Conservation (phyloP, 2,113 vertebrate genomes). For the Strigops habroptila region DNA sequence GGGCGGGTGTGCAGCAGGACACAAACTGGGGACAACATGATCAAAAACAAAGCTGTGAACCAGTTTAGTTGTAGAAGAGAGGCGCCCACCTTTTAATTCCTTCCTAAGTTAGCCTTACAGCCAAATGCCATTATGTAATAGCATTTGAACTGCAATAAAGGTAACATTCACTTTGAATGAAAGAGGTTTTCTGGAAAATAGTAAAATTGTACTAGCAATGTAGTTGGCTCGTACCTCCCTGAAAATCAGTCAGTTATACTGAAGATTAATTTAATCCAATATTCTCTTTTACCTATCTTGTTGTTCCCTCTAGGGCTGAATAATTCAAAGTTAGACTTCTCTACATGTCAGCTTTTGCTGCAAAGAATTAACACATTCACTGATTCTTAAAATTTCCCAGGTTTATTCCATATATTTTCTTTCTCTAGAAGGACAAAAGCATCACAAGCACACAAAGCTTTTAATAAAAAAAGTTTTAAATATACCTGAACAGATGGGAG, state of each 20-base stretch:
- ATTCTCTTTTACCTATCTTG: background rate
- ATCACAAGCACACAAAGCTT: background rate
- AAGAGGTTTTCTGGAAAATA: background rate
- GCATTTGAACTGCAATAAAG: background rate
- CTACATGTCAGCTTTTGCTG: background rate
- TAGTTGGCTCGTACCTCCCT: background rate
- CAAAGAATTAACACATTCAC: background rate
- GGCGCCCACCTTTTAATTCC: background rate
- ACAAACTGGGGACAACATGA: background rate
- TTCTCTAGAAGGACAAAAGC: background rate
- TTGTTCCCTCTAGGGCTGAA: background rate
- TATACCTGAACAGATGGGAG: background rate
- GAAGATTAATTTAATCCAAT: conserved; percentile 8
- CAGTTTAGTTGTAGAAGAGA: background rate
- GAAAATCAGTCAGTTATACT: conserved; percentile 6
- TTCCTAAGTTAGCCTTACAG: background rate
- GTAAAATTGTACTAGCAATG: background rate
- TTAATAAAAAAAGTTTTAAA: background rate
- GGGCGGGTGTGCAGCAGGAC: background rate
- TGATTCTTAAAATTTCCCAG: background rate
- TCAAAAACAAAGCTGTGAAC: conserved; percentile 10
- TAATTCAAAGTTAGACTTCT: background rate
- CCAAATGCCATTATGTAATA: conserved; percentile 7
- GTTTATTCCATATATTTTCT: background rate
- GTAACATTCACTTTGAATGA: background rate